These are phyloP conservation scores for Frankliniella intonsa DNA, from an alignment of 2,888 invertebrate genomes.

Conservation along the genomic window DNA sequence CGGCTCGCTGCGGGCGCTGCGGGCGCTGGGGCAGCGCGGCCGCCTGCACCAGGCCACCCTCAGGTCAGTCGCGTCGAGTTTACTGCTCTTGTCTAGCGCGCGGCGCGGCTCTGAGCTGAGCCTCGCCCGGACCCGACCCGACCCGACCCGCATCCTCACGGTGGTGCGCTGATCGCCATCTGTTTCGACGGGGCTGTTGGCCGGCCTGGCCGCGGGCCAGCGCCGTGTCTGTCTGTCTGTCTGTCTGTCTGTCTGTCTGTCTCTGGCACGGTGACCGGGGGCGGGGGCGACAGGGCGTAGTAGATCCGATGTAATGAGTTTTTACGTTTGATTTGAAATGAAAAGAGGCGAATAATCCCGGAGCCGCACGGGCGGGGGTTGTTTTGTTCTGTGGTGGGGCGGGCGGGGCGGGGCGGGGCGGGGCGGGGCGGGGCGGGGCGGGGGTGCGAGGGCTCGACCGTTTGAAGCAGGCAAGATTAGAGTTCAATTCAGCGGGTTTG, in stretches of 20 bases:
- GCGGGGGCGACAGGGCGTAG: not conserved
- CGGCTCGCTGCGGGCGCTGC: not conserved
- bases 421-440: too few species aligned
- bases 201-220: not conserved
- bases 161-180: too few species aligned
- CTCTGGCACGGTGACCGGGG: not conserved
- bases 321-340: not conserved
- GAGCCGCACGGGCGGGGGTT: not conserved
- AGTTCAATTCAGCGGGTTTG: too few species aligned
- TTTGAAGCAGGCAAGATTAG: not conserved
- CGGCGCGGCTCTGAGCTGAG: not conserved
- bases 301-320: too few species aligned
- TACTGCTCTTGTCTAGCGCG: too few species aligned
- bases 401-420: not conserved
- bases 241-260: not conserved
- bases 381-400: too few species aligned
- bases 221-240: not conserved
- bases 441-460: not conserved
- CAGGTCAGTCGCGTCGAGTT: not conserved
- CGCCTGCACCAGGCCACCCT: slow-evolving; percentile 18
- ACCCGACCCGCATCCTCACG: not conserved
- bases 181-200: not conserved
- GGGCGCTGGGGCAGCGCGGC: slow-evolving; percentile 2
- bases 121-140: not conserved
- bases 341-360: not conserved